Evolutionary conservation across 2,113 vertebrate species (phyloP).

Genomic region (Semicossyphus pulcher): DNA sequence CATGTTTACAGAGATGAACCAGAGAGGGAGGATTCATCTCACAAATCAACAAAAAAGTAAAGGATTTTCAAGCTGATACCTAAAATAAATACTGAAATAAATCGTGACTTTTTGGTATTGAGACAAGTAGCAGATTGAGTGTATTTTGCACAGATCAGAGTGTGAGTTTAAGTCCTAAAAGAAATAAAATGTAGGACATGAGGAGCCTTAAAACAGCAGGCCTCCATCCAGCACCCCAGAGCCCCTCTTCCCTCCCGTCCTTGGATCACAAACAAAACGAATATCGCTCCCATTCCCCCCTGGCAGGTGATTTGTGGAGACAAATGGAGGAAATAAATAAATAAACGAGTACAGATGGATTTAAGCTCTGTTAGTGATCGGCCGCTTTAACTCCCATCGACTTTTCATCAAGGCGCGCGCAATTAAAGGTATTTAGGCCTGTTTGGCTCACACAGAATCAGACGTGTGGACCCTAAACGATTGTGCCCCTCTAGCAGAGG

Average conservation of each 20-base stretch:
- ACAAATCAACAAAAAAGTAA: not conserved
- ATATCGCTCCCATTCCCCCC: slow-evolving; percentile 66
- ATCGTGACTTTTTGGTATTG: not conserved
- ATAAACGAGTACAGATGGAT: slow-evolving; percentile 80
- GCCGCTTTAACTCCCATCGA: slow-evolving; percentile 89
- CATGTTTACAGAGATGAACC: not conserved
- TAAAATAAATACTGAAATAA: too few species aligned
- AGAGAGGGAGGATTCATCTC: not conserved
- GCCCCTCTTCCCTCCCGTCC: slow-evolving; percentile 45
- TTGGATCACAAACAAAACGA: slow-evolving; percentile 74
- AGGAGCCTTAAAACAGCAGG: slow-evolving; percentile 29
- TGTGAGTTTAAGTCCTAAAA: not conserved
- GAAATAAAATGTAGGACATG: not conserved
- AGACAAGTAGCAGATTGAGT: not conserved
- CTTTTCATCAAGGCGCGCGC: slow-evolving; percentile 92
- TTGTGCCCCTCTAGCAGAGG: slow-evolving; percentile 73
- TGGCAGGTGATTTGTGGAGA: slow-evolving; percentile 80
- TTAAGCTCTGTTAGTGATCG: slow-evolving; percentile 80
- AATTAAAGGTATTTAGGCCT: slow-evolving; percentile 92
- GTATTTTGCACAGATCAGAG: not conserved
- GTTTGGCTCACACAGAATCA: slow-evolving; percentile 89
- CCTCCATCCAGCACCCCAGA: slow-evolving; percentile 70
- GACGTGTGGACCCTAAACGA: slow-evolving; percentile 75
- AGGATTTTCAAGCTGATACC: slow-evolving; percentile 89
- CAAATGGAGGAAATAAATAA: slow-evolving; percentile 81